Base-by-base conservation (phyloP, 2,888 invertebrate species). In the Drosophila lacicola region DNA sequence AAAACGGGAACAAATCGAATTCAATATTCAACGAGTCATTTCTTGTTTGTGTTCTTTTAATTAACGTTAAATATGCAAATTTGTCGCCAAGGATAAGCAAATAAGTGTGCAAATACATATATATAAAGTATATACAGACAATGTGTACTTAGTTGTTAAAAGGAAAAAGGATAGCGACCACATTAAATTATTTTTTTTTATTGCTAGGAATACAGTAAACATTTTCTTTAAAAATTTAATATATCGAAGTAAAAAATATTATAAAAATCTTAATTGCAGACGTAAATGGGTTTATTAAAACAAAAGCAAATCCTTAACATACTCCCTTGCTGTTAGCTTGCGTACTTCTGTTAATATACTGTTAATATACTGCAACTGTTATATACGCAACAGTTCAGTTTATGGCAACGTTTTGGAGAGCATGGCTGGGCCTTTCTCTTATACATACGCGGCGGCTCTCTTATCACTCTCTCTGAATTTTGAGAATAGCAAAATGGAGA, bases 61-160 rank as follows among this genome's bases (percentile, higher is more conserved):
- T 71, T 82, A 76, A 63, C 61, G 14, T 73, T 61, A 70, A 79
- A 53, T 66, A 80, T 82, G 72, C 58, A 80, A 77, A 80, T 83
- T 70, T 49, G 29, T 10, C 14, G 19, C 14, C 4, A 9, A 46
- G 14, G 2, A 33, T 25, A 46, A 29, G 25, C n/a, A n/a, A 29
- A 45, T 4, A 45, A 45, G 21, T 19, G 13, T 5, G 6, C n/a
- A 37, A 25, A 21, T 6, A 13, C 21, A 19, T 13, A 17, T 2
- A 11, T 6, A 29, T 8, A 29, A 8, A 25, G 2, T 29, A 8
- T 29, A 29, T 29, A 29, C n/a, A 39, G n/a, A 14, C n/a, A 14
- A 39, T 39, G 14, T 39, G 3, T 39, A 39, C 8, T 14, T 39
- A 14, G 14, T 14, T 39, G 39, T 39, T 39, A 14, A 14, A 39